Base-by-base conservation (phyloP, 2,113 vertebrate species). In the Charina bottae region DNA sequence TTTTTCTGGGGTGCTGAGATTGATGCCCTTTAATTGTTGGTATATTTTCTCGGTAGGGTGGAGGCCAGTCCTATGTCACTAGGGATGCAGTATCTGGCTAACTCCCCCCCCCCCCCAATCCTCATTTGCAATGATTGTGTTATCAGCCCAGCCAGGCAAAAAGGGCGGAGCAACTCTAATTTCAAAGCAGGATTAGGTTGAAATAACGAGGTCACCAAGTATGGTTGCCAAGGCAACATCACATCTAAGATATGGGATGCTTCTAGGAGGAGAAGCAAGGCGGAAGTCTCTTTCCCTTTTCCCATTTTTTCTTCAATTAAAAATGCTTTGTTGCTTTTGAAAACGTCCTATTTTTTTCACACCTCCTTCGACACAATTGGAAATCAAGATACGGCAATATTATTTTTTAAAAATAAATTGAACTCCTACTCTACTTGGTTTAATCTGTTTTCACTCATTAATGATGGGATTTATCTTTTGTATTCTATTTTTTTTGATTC, bases 141-240 rank as follows among this genome's bases (percentile, higher is more conserved):
- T 99, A 99, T 99, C 99, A 98, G 98, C 98, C 98, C 98, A 98
- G 98, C 98, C 99, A 99, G 99, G 98, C 99, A 99, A 99, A 59
- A 99, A 99, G 99, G 99, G 99, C 98, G 99, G 99, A 98, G 99
- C 99, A 98, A 98, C 98, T 98, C 99, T 99, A 99, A 99, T 99
- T 99, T 99, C 98, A 99, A 99, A 97, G 97, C 98, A 98, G 98
- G 99, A 99, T 99, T 99, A 99, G 98, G 98, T 98, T 99, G 99
- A 99, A 99, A 99, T 99, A 99, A 99, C 99, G 99, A 99, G 99
- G 98, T 99, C 99, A 99, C 98, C 98, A 99, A 99, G 99, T 99
- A 98, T 98, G 98, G 99, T 99, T 99, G 98, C 98, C 98, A 99
- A 99, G 98, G 98, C 97, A 99, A 99, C 99, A 92, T 98, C 98